Percentiles rank a stretch among this genome's conserved stretches.
These are phyloP conservation scores for Eupithecia subumbrata DNA, from an alignment of 2,888 invertebrate species.

Conservation along the genomic window DNA sequence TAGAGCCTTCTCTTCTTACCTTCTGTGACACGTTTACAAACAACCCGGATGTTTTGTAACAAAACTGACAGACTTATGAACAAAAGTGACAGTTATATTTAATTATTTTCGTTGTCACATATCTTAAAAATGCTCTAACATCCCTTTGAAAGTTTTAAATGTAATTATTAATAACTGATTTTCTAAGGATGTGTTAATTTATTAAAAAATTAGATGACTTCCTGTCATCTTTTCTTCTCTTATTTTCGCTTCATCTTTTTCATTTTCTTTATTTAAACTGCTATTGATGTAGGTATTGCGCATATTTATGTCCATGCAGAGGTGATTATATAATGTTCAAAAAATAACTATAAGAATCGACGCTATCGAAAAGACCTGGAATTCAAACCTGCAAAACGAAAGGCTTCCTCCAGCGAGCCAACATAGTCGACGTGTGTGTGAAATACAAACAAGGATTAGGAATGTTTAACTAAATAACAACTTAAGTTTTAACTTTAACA, in stretches of 20 bases:
- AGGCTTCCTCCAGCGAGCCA: background rate
- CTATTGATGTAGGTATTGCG: background rate
- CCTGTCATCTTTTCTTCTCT: background rate
- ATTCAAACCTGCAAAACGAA: background rate
- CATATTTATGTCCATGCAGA: background rate
- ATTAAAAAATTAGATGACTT: conserved; percentile 30
- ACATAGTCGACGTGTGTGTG: conserved; percentile 65
- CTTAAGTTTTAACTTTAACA: conserved; percentile 48
- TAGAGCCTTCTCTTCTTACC: background rate
- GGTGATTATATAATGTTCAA: no score
- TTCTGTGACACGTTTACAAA: conserved; percentile 16
- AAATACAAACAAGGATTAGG: conserved; percentile 62
- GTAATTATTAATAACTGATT: conserved; percentile 53
- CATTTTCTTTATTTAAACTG: background rate
- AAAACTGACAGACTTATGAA: conserved; percentile 51
- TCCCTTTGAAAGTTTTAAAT: conserved; percentile 57
- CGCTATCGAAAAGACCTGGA: no score
- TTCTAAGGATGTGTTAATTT: conserved; percentile 40
- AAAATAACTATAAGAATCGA: no score
- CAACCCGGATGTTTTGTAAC: conserved; percentile 54
- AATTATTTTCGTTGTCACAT: conserved; percentile 62
- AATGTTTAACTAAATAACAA: conserved; percentile 60
- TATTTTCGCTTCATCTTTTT: background rate
- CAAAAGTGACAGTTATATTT: conserved; percentile 61
- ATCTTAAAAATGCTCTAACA: conserved; percentile 69